These are phyloP conservation scores for Oasisia sp. DNA, from an alignment of 2,888 invertebrate species.

Conservation along the genomic window DNA sequence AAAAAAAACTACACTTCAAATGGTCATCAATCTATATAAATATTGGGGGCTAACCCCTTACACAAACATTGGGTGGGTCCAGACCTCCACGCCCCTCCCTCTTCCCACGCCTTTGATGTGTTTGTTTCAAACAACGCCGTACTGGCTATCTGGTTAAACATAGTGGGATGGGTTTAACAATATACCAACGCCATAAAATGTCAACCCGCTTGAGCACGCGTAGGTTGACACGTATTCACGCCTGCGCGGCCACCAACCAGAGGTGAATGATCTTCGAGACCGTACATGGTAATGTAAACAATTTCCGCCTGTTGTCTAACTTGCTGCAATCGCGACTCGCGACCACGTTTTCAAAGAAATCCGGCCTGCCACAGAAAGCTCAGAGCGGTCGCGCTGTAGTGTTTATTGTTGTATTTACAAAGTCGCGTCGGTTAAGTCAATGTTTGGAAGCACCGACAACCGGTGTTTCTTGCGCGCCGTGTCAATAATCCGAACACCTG, in stretches of 20 bases:
- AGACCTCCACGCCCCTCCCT: too few species aligned
- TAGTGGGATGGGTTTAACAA: too few species aligned
- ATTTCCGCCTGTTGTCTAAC: not conserved
- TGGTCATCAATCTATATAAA: too few species aligned
- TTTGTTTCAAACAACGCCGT: too few species aligned
- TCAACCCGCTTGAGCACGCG: not conserved
- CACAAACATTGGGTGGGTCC: too few species aligned
- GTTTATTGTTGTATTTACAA: not conserved
- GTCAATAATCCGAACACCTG: not conserved
- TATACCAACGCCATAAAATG: too few species aligned
- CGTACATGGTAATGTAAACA: not conserved
- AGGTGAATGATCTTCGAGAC: not conserved
- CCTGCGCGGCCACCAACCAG: not conserved
- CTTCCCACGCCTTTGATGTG: too few species aligned
- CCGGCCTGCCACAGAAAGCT: not conserved
- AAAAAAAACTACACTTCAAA: too few species aligned
- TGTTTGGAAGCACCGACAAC: not conserved
- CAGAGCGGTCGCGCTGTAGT: not conserved
- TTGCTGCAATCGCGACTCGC: not conserved
- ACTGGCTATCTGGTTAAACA: too few species aligned
- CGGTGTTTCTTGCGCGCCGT: not conserved
- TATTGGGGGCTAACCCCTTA: too few species aligned
- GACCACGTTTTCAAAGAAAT: not conserved
- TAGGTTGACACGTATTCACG: not conserved
- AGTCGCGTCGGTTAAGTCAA: not conserved